A percentile compares a stretch with the other conserved stretches of the same genome.
Conservation (phyloP, 2,888 invertebrate genomes). For the Hypena proboscidalis region DNA sequence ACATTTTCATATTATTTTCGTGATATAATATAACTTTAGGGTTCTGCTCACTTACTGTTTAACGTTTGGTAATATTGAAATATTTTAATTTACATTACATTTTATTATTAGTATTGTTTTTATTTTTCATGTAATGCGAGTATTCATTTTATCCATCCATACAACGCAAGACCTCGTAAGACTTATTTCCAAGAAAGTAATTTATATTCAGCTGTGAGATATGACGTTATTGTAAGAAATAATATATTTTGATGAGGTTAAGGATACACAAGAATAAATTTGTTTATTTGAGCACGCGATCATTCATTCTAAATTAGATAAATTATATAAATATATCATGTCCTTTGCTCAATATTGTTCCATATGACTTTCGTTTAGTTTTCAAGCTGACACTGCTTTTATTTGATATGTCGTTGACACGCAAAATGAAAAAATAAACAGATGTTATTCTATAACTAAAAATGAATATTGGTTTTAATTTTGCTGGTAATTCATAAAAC, state of each 20-base stretch:
- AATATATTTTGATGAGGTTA: slow-evolving; percentile 42
- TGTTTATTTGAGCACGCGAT: slow-evolving; percentile 36
- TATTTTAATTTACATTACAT: slow-evolving; percentile 8
- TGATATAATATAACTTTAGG: neutral
- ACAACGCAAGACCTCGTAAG: slow-evolving; percentile 1
- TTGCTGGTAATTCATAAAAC: no score
- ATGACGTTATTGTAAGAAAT: slow-evolving; percentile 35
- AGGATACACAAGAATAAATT: slow-evolving; percentile 28
- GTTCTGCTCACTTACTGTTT: slow-evolving; percentile 3
- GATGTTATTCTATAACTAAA: no score
- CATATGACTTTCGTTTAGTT: slow-evolving; percentile 21
- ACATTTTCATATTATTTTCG: neutral
- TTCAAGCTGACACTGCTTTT: slow-evolving; percentile 21
- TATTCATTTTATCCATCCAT: neutral
- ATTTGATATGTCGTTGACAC: slow-evolving; percentile 6
- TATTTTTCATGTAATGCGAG: neutral
- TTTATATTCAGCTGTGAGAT: slow-evolving; percentile 38
- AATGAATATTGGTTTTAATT: no score
- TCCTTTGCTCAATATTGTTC: slow-evolving; percentile 42
- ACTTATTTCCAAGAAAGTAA: slow-evolving; percentile 21
- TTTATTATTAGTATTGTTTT: no score
- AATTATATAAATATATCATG: slow-evolving; percentile 39
- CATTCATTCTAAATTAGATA: slow-evolving; percentile 43
- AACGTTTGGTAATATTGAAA: slow-evolving; percentile 3
- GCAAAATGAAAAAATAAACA: no score